Evolutionary conservation across 2,113 vertebrate species (phyloP).

Genomic region (Panthera uncia): DNA sequence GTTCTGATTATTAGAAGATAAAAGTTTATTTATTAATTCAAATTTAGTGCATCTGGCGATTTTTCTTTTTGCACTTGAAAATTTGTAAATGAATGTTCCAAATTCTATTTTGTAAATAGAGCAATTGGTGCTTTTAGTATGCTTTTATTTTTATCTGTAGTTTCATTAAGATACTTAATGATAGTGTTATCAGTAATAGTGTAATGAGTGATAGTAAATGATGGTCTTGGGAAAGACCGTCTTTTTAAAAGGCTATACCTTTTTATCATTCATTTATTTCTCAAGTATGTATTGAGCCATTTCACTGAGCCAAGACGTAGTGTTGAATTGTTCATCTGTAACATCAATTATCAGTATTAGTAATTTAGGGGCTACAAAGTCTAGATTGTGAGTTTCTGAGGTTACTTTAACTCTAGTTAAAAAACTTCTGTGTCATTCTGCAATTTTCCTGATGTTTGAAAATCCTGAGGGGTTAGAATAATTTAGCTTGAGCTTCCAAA

Average conservation of each 20-base stretch:
- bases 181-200: constrained; percentile 28
- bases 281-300: constrained; percentile 44
- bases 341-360: constrained; percentile 17
- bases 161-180: constrained; percentile 55
- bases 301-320: background rate
- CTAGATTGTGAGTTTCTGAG: constrained; percentile 44
- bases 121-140: constrained; percentile 9
- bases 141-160: constrained; percentile 39
- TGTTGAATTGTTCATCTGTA: constrained; percentile 47
- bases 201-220: background rate
- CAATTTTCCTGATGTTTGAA: constrained; percentile 43
- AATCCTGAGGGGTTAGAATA: background rate
- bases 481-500: constrained; percentile 44
- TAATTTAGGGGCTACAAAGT: constrained; percentile 47
- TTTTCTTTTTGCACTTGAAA: constrained; percentile 56
- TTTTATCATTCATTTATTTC: constrained; percentile 29
- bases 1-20: constrained; percentile 63
- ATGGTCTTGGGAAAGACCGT: constrained; percentile 6
- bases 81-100: constrained; percentile 42
- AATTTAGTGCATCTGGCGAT: constrained; percentile 41
- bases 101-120: constrained; percentile 49
- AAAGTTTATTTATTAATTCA: constrained; percentile 59
- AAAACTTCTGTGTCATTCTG: background rate
- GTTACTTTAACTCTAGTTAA: background rate
- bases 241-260: background rate